Percentiles rank a stretch among this genome's conserved stretches.
phyloP scores from a whole-genome alignment of 2,113 vertebrate genomes.

The Upupa epops region DNA sequence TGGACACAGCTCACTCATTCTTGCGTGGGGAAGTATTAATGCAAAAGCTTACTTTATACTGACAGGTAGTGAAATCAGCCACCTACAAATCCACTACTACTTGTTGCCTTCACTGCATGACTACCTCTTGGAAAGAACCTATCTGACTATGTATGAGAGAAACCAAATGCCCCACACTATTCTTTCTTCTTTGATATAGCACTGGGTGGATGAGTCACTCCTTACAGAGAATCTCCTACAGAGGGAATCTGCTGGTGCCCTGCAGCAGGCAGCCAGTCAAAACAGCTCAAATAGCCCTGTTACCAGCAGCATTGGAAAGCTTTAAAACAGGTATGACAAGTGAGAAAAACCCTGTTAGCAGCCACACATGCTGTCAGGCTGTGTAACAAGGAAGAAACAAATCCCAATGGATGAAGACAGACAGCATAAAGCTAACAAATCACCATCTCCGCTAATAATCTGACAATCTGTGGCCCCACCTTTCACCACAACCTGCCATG shows the following conservation, averaged over 20 bases:
- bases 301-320: not conserved
- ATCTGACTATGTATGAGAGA: not conserved
- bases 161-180: not conserved
- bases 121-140: not conserved
- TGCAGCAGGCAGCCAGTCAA: not conserved
- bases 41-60: too few relatives aligned
- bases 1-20: too few relatives aligned
- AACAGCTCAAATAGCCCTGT: not conserved
- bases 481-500: not conserved
- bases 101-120: not conserved
- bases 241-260: not conserved
- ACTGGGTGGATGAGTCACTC: not conserved
- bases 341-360: not conserved
- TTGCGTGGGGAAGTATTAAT: too few relatives aligned
- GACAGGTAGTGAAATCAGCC: too few relatives aligned
- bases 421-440: not conserved
- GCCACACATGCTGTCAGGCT: not conserved
- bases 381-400: not conserved
- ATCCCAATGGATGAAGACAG: not conserved
- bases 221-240: not conserved
- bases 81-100: too few relatives aligned
- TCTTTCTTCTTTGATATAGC: not conserved
- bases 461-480: not conserved
- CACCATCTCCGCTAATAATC: not conserved
- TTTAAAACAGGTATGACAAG: not conserved